A percentile compares a stretch with the other conserved stretches of the same genome.
Evolutionary conservation across 1,140 invertebrate genomes (phyloP).

Genomic region (Bombus vancouverensis): DNA sequence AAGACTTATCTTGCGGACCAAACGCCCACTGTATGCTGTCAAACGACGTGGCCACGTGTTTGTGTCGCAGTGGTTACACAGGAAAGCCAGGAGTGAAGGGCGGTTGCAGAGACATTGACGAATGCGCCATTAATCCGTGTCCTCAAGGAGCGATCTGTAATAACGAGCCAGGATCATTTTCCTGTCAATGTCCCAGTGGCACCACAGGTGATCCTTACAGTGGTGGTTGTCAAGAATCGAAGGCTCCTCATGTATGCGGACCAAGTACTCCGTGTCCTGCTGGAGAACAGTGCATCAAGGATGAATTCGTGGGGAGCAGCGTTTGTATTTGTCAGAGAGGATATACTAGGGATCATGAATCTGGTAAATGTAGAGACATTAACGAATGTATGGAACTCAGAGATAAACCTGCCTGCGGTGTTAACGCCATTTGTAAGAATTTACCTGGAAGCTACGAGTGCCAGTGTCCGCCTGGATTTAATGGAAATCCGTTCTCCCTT

Average conservation of each 20-base stretch:
- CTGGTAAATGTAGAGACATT: constrained; percentile 91
- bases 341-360: constrained; percentile 88
- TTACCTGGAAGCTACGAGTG: constrained; percentile 97
- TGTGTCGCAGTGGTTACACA: constrained; percentile 90
- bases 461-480: constrained; percentile 92
- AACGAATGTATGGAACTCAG: constrained; percentile 92
- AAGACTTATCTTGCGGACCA: constrained; percentile 91
- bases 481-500: constrained; percentile 93
- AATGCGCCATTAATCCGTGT: constrained; percentile 91
- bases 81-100: constrained; percentile 86
- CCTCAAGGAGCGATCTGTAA: constrained; percentile 92
- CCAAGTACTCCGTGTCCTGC: constrained; percentile 89
- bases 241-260: constrained; percentile 87
- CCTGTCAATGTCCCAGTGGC: constrained; percentile 93
- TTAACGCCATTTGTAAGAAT: constrained; percentile 95
- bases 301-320: constrained; percentile 87
- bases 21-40: constrained; percentile 95
- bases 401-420: constrained; percentile 90
- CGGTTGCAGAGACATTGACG: constrained; percentile 94
- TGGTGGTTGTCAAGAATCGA: constrained; percentile 87
- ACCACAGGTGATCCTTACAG: constrained; percentile 87
- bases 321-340: constrained; percentile 95
- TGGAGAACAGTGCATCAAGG: constrained; percentile 92
- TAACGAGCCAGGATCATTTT: constrained; percentile 93
- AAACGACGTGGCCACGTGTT: constrained; percentile 91